Base-by-base conservation (phyloP, 1,140 invertebrate genomes). In the Dolichoris vasculosae region DNA sequence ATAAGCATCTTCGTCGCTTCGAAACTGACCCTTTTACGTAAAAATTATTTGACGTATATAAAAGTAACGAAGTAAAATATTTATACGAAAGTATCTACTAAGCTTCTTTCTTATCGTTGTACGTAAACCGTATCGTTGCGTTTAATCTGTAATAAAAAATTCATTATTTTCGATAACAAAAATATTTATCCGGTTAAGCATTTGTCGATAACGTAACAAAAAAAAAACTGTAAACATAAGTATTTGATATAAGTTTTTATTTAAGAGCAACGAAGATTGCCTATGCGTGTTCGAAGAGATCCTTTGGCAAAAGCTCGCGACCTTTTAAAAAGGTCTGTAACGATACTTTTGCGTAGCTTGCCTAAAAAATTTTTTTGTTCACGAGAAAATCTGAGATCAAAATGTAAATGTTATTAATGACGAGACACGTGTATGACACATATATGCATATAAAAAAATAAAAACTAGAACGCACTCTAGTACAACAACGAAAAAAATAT, bases 341-440 rank as follows among this genome's bases (percentile, higher is more conserved):
- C 13, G 8, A 55, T 71, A 82, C 40, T 30, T 48, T 69, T 69
- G 79, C 43, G 46, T 35, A 51, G 26, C 46, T 76, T 51, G 71
- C 26, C 30, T 35, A 81, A 46, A 59, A 13, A 40, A 38, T 35
- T 63, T 79, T 73, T 84, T 48, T n/a, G 55, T 83, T 48, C 38
- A 46, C 73, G 8, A 76, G 35, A 78, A 79, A 63, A 43, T 75
- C 40, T 85, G 79, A 85, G 84, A 85, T 85, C 71, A 82, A 81
- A 82, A 85, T 26, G 20, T 82, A 76, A 85, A 38, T 40, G 30
- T 23, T 17, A 78, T 69, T 43, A 69, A 67, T n/a, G 43, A 75
- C 43, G 43, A 84, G 51, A 84, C 55, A 67, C 43, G 63, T 30
- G 30, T 69, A 55, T 78, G 46, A 69, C 64, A 77, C 35, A 77